Base-by-base conservation (phyloP, 2,113 vertebrate species). In the Eulemur macaco region DNA sequence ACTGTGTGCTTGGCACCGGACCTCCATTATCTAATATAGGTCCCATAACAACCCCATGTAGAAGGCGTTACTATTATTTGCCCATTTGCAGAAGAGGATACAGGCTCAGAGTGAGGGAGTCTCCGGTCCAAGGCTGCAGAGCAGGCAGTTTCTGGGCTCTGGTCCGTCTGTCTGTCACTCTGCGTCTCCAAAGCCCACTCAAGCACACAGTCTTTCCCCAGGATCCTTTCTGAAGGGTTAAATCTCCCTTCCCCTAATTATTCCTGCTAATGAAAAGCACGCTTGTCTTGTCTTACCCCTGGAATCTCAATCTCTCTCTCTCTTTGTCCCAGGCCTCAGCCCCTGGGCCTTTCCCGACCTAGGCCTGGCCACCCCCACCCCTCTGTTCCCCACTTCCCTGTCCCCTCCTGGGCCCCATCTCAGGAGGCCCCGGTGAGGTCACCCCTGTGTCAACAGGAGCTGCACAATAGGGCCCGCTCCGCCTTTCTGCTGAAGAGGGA, bases 341-440 rank as follows among this genome's bases (percentile, higher is more conserved):
- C 91, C n/a, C 76, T 76, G 6, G 52, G 66, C 90, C 76, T 63
- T 83, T 96, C 86, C 84, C 86, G 96, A 93, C 94, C 92, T 89
- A 81, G 91, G 78, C 69, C n/a, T 3, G 39, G 71, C 60, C 39
- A 0, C n/a, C 63, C 64, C 91, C 37, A 1, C 34, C 71, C 90
- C 54, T 20, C 4, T 0, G 29, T 0, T 27, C 54, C 86, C 80
- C 60, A 76, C 63, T 42, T 60, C 58, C 9, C n/a, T 18, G 56
- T 47, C 78, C 54, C 74, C 17, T 23, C 86, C 78, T 18, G 77
- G 73, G 94, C 96, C 95, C 82, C 85, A 3, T 76, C 90, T 87
- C 42, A 31, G 97, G 94, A 86, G 96, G 78, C 95, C 92, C 92
- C 0, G 69, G 94, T 97, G 97, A 97, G 96, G 97, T 97, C 97